Percentiles rank a stretch among this genome's conserved stretches.
These are phyloP conservation scores for Onthophagus taurus DNA, from an alignment of 1,140 invertebrate genomes.

Conservation along the genomic window DNA sequence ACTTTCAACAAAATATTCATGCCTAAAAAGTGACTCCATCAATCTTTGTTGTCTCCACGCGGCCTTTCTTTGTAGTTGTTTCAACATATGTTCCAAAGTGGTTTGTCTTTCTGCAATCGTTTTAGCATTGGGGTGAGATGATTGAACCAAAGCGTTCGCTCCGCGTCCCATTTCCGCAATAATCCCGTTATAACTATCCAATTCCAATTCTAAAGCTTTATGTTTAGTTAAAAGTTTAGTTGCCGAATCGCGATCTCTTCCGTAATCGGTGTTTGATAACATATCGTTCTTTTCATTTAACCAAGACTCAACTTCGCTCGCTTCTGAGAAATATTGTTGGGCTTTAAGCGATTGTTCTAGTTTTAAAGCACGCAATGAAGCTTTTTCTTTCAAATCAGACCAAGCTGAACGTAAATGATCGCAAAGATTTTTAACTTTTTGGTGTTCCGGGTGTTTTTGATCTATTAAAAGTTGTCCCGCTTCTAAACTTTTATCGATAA, in stretches of 20 bases:
- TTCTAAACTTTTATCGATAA: slow-evolving; percentile 71
- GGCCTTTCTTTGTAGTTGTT: slow-evolving; percentile 71
- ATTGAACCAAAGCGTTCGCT: slow-evolving; percentile 66
- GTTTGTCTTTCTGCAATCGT: slow-evolving; percentile 70
- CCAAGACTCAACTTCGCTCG: slow-evolving; percentile 89
- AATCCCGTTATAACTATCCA: slow-evolving; percentile 88
- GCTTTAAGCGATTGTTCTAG: slow-evolving; percentile 78
- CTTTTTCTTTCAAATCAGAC: slow-evolving; percentile 57
- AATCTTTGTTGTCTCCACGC: slow-evolving; percentile 70
- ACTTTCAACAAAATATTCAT: slow-evolving; percentile 88
- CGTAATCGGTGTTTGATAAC: slow-evolving; percentile 71
- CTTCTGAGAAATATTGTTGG: slow-evolving; percentile 85
- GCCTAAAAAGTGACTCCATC: slow-evolving; percentile 84
- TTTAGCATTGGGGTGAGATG: slow-evolving; percentile 70
- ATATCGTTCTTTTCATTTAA: slow-evolving; percentile 78
- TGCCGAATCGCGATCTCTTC: slow-evolving; percentile 78
- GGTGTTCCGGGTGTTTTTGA: slow-evolving; percentile 64
- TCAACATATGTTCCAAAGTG: slow-evolving; percentile 66
- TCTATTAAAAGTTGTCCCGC: slow-evolving; percentile 60
- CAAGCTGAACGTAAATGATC: slow-evolving; percentile 55
- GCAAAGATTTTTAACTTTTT: slow-evolving; percentile 63
- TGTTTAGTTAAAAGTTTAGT: slow-evolving; percentile 87
- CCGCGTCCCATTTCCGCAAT: slow-evolving; percentile 86
- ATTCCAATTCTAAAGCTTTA: slow-evolving; percentile 83
- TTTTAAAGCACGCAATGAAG: slow-evolving; percentile 60